Conservation (phyloP, 2,797 vertebrate species). For the Clangula hyemalis region DNA sequence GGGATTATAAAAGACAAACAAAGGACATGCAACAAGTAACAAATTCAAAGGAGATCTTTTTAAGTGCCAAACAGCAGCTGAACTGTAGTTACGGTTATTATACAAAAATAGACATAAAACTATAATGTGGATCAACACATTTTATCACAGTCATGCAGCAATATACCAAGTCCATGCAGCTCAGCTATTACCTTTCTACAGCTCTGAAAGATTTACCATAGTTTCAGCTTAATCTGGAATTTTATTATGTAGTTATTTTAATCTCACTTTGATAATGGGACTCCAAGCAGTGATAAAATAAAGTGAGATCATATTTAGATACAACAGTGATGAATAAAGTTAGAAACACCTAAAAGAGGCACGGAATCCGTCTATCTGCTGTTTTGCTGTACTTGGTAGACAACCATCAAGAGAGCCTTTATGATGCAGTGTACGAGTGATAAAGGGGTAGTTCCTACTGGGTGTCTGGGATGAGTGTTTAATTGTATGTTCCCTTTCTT, state of each 20-base stretch:
- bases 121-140: conserved; percentile 20
- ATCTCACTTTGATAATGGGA: conserved; percentile 18
- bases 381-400: background rate
- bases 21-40: background rate
- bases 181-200: conserved; percentile 24
- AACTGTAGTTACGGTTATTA: background rate
- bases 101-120: conserved; percentile 21
- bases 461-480: background rate
- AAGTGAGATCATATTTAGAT: conserved; percentile 34
- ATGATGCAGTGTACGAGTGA: background rate
- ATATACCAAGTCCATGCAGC: background rate
- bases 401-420: background rate
- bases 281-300: background rate
- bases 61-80: background rate
- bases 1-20: background rate
- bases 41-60: background rate
- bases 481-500: background rate
- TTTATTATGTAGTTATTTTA: conserved; percentile 59
- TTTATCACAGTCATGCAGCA: conserved; percentile 17
- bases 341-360: conserved; percentile 7
- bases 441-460: background rate
- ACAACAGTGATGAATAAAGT: background rate
- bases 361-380: background rate
- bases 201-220: conserved; percentile 24
- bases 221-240: conserved; percentile 51